Evolutionary conservation across 1,140 invertebrate genomes (phyloP), one percentile per base, ranked within the genome.

Genomic region (Philopotamus ludificatus): DNA sequence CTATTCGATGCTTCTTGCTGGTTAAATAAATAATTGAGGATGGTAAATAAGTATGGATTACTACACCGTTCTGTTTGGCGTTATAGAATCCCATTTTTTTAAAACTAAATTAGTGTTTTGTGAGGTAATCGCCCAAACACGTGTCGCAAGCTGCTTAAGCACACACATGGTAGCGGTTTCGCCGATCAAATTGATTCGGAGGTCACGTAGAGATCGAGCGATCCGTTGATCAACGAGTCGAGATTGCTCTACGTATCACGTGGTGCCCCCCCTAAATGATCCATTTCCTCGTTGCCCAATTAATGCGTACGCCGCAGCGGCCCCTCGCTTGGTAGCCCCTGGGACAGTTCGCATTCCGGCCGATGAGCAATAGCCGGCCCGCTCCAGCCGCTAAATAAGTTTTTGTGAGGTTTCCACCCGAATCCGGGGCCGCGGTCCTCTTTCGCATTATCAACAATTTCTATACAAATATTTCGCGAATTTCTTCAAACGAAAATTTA

Each of bases 331-430:
- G 28, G 15, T 15, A 28, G 18, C 23, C 57, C 57, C 57, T 60
- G 57, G 22, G 15, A 45, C 10, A 15, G 42, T 16, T 47, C 26
- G 28, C 57, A 60, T 60, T 60, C 57, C 41, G 20, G 26, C 42
- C 28, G 42, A 60, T 60, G 57, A 60, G 44, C 57, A 49, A 60
- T 60, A 47, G 57, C 42, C 57, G 28, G 42, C 57, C 42, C 57
- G 44, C 42, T 41, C n/a, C 57, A 42, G 42, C 42, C 45, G 26
- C 57, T 60, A 60, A 60, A 60, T 60, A 60, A 60, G 57, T 60
- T 60, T 60, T 60, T 60, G 57, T 25, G 15, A 60, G 57, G n/a
- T 60, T 60, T 60, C 57, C 57, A 49, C 57, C n/a, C 57, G 39
- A 60, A 47, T 60, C 57, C 22, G 23, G 12, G 12, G 28, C 28